Evolutionary conservation across 1,140 invertebrate genomes (phyloP).

Genomic region (Hycleus cichorii): DNA sequence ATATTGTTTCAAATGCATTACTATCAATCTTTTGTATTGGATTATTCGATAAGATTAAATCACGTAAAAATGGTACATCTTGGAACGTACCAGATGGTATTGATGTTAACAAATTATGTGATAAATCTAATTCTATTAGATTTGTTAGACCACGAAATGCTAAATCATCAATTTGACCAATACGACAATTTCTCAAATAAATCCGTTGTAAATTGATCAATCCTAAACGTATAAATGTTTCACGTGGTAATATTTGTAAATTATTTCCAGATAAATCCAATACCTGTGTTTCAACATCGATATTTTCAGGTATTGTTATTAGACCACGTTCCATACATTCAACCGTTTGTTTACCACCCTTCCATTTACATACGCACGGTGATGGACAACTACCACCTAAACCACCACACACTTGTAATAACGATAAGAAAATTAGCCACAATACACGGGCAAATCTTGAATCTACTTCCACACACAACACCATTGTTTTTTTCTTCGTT

Average conservation of each 20-base stretch:
- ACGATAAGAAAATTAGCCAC: too few species aligned
- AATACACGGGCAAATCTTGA: too few species aligned
- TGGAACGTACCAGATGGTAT: slow-evolving; percentile 72
- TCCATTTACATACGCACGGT: slow-evolving; percentile 86
- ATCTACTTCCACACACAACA: too few species aligned
- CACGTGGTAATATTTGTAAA: slow-evolving; percentile 68
- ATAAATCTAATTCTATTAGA: slow-evolving; percentile 80
- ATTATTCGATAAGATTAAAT: slow-evolving; percentile 71
- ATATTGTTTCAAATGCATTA: slow-evolving; percentile 65
- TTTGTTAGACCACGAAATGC: slow-evolving; percentile 80
- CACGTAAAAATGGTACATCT: slow-evolving; percentile 70
- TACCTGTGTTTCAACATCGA: slow-evolving; percentile 83
- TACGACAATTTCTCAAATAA: slow-evolving; percentile 70
- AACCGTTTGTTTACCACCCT: slow-evolving; percentile 82
- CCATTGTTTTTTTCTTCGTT: too few species aligned
- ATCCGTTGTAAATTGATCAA: slow-evolving; percentile 81
- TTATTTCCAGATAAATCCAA: slow-evolving; percentile 81
- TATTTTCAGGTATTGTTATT: slow-evolving; percentile 70
- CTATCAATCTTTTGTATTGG: slow-evolving; percentile 70
- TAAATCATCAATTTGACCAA: slow-evolving; percentile 74
- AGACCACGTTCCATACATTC: slow-evolving; percentile 77
- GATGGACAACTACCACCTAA: slow-evolving; percentile 56
- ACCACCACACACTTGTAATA: slow-evolving; percentile 16
- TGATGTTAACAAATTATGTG: slow-evolving; percentile 67
- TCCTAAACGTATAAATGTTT: slow-evolving; percentile 70